Evolutionary conservation across 2,113 vertebrate species (phyloP).

Genomic region (Cichladusa arquata): DNA sequence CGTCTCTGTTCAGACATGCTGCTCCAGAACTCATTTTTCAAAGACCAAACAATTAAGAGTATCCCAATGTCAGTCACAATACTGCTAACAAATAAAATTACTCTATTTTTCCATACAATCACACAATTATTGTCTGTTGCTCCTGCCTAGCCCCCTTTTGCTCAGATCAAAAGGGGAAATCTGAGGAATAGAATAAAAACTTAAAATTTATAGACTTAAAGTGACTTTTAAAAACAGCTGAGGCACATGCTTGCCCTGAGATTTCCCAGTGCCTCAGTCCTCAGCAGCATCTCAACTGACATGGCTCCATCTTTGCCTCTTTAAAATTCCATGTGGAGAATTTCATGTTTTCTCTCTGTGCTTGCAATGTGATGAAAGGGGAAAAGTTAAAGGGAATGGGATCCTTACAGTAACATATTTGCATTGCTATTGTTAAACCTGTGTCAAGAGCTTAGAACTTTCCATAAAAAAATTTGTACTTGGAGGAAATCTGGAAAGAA

Average conservation of each 20-base stretch:
- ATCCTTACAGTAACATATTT: not conserved
- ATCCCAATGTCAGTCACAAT: not conserved
- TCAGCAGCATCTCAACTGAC: not conserved
- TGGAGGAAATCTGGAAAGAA: conserved; percentile 12
- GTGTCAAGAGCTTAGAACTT: not conserved
- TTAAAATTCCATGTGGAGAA: not conserved
- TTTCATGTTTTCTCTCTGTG: not conserved
- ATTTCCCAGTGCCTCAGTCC: not conserved
- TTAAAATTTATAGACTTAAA: not conserved
- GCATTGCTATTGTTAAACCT: not conserved
- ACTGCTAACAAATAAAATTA: not conserved
- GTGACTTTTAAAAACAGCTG: not conserved
- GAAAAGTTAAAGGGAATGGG: not conserved
- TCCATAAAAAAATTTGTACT: not conserved
- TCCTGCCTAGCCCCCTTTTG: not conserved
- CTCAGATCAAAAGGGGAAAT: not conserved
- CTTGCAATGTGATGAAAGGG: not conserved
- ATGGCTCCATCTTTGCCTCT: not conserved
- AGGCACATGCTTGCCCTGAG: not conserved
- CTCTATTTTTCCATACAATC: not conserved
- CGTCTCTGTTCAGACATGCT: not conserved
- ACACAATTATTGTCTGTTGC: not conserved
- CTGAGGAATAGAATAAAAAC: not conserved
- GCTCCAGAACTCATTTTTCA: not conserved
- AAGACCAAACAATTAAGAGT: not conserved